Evolutionary conservation across 64 coral and sea anemone genomes (phyloP).

Genomic region (Stichodactyla helianthus): DNA sequence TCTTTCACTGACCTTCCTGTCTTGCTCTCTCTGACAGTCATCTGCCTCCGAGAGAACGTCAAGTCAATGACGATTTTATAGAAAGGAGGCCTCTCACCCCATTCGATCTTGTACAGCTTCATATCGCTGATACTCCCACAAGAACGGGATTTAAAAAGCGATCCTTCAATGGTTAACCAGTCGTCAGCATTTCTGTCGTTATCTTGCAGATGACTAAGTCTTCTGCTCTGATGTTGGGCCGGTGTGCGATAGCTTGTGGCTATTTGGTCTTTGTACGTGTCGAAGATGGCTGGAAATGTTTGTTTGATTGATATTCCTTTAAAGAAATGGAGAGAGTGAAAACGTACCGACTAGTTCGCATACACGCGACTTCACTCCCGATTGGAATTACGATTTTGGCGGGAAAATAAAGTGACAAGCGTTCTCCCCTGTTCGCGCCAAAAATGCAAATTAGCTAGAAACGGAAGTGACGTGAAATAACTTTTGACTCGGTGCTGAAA

Average conservation of each 20-base stretch:
- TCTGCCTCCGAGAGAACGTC: neutral
- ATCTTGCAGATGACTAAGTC: neutral
- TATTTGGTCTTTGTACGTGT: conserved; percentile 10
- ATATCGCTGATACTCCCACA: neutral
- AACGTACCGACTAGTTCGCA: neutral
- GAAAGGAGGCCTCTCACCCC: neutral
- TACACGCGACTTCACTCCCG: too few species aligned
- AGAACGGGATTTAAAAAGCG: neutral
- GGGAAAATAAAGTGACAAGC: too few species aligned
- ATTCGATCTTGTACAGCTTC: neutral
- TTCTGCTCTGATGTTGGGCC: neutral
- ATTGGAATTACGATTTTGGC: too few species aligned
- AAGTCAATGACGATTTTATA: neutral
- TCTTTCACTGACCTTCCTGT: neutral
- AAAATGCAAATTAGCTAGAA: too few species aligned
- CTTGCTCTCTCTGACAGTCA: neutral
- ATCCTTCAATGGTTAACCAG: neutral
- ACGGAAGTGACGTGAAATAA: too few species aligned
- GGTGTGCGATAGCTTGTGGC: neutral
- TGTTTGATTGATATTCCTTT: conserved; percentile 4
- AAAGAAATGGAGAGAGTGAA: neutral
- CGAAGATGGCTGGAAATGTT: neutral
- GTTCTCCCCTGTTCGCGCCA: too few species aligned
- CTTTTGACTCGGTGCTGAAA: too few species aligned
- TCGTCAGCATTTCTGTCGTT: neutral